Evolutionary conservation across 1,140 invertebrate species (phyloP), one percentile per base, ranked within the genome.

Genomic region (Aphelenchoides fujianensis): DNA sequence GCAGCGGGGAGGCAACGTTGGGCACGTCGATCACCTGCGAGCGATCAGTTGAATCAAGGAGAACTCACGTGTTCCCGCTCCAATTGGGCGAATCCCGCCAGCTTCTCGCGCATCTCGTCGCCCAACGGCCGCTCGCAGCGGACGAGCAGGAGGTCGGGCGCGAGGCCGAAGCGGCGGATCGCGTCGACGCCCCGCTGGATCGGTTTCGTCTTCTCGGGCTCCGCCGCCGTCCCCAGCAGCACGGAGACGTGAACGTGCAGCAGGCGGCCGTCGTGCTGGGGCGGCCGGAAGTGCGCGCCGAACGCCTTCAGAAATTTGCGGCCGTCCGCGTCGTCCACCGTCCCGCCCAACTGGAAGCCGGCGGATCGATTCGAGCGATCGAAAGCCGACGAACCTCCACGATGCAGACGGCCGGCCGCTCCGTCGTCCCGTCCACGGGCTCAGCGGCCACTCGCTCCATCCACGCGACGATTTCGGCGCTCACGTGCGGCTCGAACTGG

Each of bases 271-370:
- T 92, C 67, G 88, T 82, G 66, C 27, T 66, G 67, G 1, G 41
- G 41, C 30, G 23, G 70, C 12, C 27, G 41, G 28, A 74, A 74
- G 68, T 70, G 68, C 41, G 68, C 79, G 16, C 63, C 68, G 27
- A 78, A 81, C 1, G 79, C 74, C n/a, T 68, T 67, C 31, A 55
- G 59, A 61, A 74, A 75, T 1, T 54, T 36, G 55, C 63, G 98
- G 54, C 95, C 93, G 87, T 99, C 97, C 75, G 99, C 99, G 85
- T 99, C 97, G 27, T 94, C 97, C 79, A 99, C 93, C 2, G 96
- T 98, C 0, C 97, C 97, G 28, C 97, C 97, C 32, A 99, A 87
- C 88, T 88, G 76, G 81, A 82, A 74, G 48, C 0, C 32, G 12
- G 54, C 9, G 27, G 9, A 35, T 30, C 27, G 0, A 30, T 16